Evolutionary conservation across 2,113 vertebrate species (phyloP).

Genomic region (Oxyura jamaicensis): DNA sequence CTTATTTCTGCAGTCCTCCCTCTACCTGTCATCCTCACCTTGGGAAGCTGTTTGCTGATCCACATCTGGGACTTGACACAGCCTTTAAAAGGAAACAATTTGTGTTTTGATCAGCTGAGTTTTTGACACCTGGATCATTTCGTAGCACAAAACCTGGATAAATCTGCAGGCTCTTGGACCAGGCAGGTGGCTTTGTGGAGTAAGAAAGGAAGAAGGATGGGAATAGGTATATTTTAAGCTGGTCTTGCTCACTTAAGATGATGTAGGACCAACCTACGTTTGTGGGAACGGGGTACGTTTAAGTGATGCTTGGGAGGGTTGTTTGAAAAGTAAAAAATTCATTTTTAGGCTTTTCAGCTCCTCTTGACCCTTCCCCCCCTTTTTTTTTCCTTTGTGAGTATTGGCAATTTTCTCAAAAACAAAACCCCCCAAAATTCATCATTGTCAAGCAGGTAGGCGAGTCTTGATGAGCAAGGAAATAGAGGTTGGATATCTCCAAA

Average conservation of each 20-base stretch:
- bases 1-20: neutral
- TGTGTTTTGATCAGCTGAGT: neutral
- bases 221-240: neutral
- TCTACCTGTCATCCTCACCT: neutral
- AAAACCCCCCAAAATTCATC: neutral
- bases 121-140: neutral
- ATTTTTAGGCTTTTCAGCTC: neutral
- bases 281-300: neutral
- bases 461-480: neutral
- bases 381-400: neutral
- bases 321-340: neutral
- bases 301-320: neutral
- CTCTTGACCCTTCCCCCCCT: neutral
- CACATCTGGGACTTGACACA: neutral
- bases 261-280: neutral
- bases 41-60: neutral
- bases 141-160: neutral
- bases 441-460: neutral
- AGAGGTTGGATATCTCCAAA: neutral
- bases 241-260: neutral
- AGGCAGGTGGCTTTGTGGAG: neutral
- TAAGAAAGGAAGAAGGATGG: neutral
- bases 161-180: neutral
- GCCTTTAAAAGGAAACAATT: neutral
- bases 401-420: neutral